Evolutionary conservation across 2,888 invertebrate genomes (phyloP), one percentile per base, ranked within the genome.

Genomic region (Nomada goodeniana): DNA sequence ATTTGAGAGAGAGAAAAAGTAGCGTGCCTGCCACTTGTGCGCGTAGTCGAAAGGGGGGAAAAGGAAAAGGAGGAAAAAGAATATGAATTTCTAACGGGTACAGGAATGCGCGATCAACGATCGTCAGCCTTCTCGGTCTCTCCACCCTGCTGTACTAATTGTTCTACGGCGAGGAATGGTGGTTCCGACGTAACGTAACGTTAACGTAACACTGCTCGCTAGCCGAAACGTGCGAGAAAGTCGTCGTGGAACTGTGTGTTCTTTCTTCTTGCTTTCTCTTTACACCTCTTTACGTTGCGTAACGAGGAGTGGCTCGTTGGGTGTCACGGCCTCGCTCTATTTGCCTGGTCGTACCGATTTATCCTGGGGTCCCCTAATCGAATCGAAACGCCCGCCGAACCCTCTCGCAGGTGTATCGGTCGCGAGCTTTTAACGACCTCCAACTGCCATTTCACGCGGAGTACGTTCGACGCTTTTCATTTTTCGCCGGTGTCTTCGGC

Each of bases 211-310:
- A 60, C 59, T 53, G 78, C 76, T 81, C 76, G 84, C 72, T 76
- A 71, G 52, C 83, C 84, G 82, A 90, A 86, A 88, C 84, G 82
- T 76, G 82, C 86, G 89, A 89, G 90, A 89, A 89, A 89, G 89
- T 89, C 80, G 86, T 87, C 90, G 89, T 60, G 91, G 89, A 91
- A 90, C 74, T 68, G 52, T 57, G 63, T 64, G 88, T 90, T 90
- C 90, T 92, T 90, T 91, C 90, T 91, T 91, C 89, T 90, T 91
- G 91, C 92, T 92, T 92, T 92, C 91, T 92, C 92, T 92, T 91
- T 89, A 87, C 88, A 82, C 86, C 36, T 36, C 36, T 36, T 36
- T 36, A 81, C 78, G 83, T 93, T 93, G 89, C 90, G 64, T 91
- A 92, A 92, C 89, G 88, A 91, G 90, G 89, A 90, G 90, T 89